phyloP scores from a whole-genome alignment of 30 jellyfish, hydroid and myxozoan species.

The Morbakka virulenta region DNA sequence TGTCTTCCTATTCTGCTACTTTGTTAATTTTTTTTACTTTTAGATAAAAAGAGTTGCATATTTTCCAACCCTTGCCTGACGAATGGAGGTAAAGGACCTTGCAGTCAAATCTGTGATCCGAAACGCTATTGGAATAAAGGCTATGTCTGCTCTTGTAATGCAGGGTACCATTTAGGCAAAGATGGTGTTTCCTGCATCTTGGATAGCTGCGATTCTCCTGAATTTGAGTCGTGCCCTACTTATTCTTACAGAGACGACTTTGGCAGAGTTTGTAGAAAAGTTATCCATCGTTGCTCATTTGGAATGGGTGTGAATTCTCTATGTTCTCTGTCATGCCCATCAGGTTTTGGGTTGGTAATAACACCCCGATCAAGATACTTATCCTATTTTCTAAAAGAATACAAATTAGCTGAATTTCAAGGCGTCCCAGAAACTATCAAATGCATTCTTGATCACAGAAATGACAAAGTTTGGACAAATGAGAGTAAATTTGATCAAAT shows the following conservation, averaged over 20 bases:
- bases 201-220: slow-evolving; percentile 18
- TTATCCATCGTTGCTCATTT: slow-evolving; percentile 24
- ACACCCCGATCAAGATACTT: slow-evolving; percentile 1
- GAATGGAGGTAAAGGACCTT: slow-evolving; percentile 74
- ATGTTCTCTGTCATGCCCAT: slow-evolving; percentile 62
- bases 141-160: slow-evolving; percentile 45
- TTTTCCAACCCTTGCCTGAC: slow-evolving; percentile 56
- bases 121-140: slow-evolving; percentile 46
- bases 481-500: background rate
- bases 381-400: slow-evolving; percentile 26
- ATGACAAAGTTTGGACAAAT: slow-evolving; percentile 24
- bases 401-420: slow-evolving; percentile 1
- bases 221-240: slow-evolving; percentile 35
- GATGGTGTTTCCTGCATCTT: slow-evolving; percentile 34
- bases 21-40: background rate
- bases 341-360: slow-evolving; percentile 33
- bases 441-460: background rate
- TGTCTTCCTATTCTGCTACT: background rate
- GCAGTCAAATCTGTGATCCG: slow-evolving; percentile 56
- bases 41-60: slow-evolving; percentile 51
- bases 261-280: slow-evolving; percentile 44
- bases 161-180: slow-evolving; percentile 12
- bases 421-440: slow-evolving; percentile 19
- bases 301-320: slow-evolving; percentile 43
- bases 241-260: slow-evolving; percentile 32